A percentile compares a stretch with the other conserved stretches of the same genome.
Conservation (phyloP, 2,113 vertebrate genomes). For the Aptenodytes forsteri region DNA sequence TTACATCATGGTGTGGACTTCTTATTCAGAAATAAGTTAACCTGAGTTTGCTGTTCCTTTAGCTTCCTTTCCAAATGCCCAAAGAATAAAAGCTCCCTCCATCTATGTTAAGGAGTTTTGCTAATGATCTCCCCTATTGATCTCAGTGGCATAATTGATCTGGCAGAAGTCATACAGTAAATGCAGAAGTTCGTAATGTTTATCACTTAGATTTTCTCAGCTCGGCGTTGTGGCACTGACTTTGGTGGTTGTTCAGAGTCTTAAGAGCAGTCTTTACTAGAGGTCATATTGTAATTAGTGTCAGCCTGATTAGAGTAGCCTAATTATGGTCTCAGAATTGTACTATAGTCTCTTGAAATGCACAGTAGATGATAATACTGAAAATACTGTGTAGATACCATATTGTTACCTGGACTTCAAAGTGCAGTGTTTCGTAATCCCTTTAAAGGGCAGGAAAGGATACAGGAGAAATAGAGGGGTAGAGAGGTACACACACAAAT, state of each 20-base stretch:
- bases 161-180: background rate
- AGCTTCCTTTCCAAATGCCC: background rate
- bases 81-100: background rate
- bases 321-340: background rate
- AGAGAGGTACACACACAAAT: background rate
- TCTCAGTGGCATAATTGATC: background rate
- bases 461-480: background rate
- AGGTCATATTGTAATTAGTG: background rate
- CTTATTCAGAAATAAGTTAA: background rate
- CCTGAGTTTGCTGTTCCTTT: background rate
- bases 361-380: background rate
- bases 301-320: background rate
- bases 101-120: background rate
- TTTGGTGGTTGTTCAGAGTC: background rate
- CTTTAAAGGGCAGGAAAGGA: background rate
- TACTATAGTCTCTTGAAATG: background rate
- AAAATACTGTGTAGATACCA: background rate
- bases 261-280: background rate
- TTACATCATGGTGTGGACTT: background rate
- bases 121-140: background rate
- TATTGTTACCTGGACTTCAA: background rate
- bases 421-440: background rate
- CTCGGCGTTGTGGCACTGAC: background rate
- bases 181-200: background rate
- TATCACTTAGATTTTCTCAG: background rate